These are phyloP conservation scores for Hypomecis punctinalis DNA, from an alignment of 2,888 invertebrate species.

Conservation along the genomic window DNA sequence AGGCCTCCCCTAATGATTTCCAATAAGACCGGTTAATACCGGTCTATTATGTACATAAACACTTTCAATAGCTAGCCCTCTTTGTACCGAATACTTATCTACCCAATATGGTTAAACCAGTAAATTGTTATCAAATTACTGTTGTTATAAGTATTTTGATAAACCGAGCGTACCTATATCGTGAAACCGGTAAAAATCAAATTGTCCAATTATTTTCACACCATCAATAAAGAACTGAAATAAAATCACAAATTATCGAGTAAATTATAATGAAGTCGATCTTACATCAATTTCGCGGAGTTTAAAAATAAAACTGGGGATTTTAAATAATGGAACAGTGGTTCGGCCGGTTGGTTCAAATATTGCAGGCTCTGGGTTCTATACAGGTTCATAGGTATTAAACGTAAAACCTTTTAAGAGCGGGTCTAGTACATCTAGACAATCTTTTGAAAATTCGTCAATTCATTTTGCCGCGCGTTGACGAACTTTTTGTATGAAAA, in stretches of 20 bases:
- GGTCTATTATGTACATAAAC: too few species aligned
- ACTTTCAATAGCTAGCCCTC: too few species aligned
- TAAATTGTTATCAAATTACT: slow-evolving; percentile 13
- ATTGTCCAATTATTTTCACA: slow-evolving; percentile 32
- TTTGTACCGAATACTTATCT: neutral
- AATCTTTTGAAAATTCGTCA: too few species aligned
- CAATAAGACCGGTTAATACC: too few species aligned
- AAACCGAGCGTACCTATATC: neutral
- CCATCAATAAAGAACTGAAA: slow-evolving; percentile 25
- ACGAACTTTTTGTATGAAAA: too few species aligned
- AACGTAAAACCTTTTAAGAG: too few species aligned
- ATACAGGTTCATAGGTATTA: too few species aligned
- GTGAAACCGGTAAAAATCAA: slow-evolving; percentile 23
- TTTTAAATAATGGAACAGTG: too few species aligned
- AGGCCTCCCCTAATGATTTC: too few species aligned
- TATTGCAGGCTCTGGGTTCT: neutral
- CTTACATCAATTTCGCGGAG: slow-evolving; percentile 23
- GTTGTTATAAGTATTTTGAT: slow-evolving; percentile 2
- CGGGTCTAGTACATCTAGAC: too few species aligned
- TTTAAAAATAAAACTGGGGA: slow-evolving; percentile 13
- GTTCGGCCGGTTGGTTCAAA: too few species aligned
- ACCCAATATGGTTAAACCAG: neutral
- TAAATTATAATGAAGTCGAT: slow-evolving; percentile 33
- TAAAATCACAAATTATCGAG: slow-evolving; percentile 37
- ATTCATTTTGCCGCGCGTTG: too few species aligned